Percentiles rank a stretch among this genome's conserved stretches.
Conservation (phyloP, 2,113 vertebrate genomes). For the Larimichthys polyactis region DNA sequence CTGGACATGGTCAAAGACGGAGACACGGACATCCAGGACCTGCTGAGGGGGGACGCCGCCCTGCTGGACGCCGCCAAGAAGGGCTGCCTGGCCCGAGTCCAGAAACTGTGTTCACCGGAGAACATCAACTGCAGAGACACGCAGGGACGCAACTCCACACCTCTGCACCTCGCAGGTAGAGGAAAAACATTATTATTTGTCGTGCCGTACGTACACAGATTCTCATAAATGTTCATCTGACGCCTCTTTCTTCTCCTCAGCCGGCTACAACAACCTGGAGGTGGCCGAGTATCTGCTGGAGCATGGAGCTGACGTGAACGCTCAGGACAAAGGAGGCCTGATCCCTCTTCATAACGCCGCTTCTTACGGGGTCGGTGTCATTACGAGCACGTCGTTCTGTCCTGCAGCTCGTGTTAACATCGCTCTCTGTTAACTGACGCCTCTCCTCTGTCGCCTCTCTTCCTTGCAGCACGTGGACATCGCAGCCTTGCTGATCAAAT, state of each 20-base stretch:
- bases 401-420: background rate
- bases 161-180: conserved; percentile 94
- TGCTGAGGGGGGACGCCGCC: conserved; percentile 95
- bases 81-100: conserved; percentile 96
- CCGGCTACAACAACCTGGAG: conserved; percentile 99
- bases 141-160: conserved; percentile 97
- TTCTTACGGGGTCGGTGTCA: conserved; percentile 93
- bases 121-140: conserved; percentile 99
- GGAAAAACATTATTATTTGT: too few species aligned
- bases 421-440: background rate
- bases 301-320: conserved; percentile 97
- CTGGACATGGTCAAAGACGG: conserved; percentile 98
- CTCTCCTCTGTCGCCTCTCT: conserved; percentile 15
- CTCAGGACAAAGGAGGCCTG: conserved; percentile 98
- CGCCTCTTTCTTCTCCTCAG: conserved; percentile 74
- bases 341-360: conserved; percentile 99
- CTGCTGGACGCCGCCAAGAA: conserved; percentile 98
- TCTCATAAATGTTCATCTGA: background rate
- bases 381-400: background rate
- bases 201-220: too few species aligned
- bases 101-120: conserved; percentile 96
- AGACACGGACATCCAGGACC: conserved; percentile 98
- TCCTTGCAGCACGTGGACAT: conserved; percentile 86
- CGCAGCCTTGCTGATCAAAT: conserved; percentile 87
- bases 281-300: conserved; percentile 98